Evolutionary conservation across 2,113 vertebrate species (phyloP).

Genomic region (Gasterosteus nipponicus): DNA sequence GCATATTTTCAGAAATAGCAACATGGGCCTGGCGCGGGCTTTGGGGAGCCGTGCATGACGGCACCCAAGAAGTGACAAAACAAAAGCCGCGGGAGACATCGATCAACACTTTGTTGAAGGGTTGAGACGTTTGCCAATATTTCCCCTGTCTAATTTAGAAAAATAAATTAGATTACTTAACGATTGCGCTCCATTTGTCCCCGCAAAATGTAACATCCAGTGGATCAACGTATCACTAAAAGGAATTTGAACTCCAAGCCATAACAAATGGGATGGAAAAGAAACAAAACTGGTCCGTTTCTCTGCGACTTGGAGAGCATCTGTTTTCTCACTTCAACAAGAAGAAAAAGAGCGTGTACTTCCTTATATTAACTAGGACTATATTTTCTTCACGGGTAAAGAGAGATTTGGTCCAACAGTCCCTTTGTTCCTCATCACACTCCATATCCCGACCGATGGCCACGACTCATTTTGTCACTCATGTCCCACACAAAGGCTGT

Average conservation of each 20-base stretch:
- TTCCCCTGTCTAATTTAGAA: not conserved
- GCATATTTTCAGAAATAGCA: constrained; percentile 68
- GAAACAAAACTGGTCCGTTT: not conserved
- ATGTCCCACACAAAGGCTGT: constrained; percentile 71
- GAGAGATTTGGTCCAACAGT: constrained; percentile 41
- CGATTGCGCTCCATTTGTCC: not conserved
- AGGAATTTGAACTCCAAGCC: not conserved
- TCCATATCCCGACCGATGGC: constrained; percentile 65
- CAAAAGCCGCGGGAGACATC: constrained; percentile 56
- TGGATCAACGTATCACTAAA: not conserved
- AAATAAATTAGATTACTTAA: not conserved
- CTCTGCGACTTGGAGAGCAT: not conserved
- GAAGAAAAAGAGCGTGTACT: too few relatives aligned
- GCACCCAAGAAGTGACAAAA: constrained; percentile 58
- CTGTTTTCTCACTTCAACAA: not conserved
- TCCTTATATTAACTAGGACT: not conserved
- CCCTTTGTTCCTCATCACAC: constrained; percentile 71
- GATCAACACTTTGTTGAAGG: constrained; percentile 46
- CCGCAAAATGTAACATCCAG: constrained; percentile 14
- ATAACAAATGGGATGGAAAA: not conserved
- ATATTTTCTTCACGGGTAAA: not conserved
- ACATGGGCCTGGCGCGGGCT: constrained; percentile 42
- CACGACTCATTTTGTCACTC: constrained; percentile 74
- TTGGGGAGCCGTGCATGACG: constrained; percentile 47
- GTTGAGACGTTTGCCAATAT: constrained; percentile 17